These are phyloP conservation scores for Raja brachyura DNA, from an alignment of 2,113 vertebrate species.

Conservation along the genomic window DNA sequence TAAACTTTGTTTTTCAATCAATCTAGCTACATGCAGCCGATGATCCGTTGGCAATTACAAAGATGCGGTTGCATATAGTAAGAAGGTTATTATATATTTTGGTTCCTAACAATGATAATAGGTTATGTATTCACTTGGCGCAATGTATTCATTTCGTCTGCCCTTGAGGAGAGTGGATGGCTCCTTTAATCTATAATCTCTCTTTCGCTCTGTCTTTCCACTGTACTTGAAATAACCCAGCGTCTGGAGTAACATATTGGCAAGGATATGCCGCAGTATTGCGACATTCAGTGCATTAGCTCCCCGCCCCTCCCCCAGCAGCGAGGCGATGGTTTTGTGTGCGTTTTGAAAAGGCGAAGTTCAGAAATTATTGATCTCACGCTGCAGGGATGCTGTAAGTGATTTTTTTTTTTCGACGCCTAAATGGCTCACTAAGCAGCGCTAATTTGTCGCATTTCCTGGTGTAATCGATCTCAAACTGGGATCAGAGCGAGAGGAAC, in stretches of 20 bases:
- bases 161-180: neutral
- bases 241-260: slow-evolving; percentile 33
- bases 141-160: neutral
- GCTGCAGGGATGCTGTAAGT: slow-evolving; percentile 62
- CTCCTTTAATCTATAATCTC: neutral
- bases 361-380: slow-evolving; percentile 59
- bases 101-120: neutral
- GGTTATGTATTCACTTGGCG: neutral
- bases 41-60: neutral
- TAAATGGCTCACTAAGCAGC: slow-evolving; percentile 70
- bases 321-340: slow-evolving; percentile 51
- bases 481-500: slow-evolving; percentile 30
- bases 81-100: neutral
- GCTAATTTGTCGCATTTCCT: slow-evolving; percentile 65
- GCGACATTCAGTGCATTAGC: slow-evolving; percentile 37
- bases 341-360: slow-evolving; percentile 41
- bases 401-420: slow-evolving; percentile 63
- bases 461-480: slow-evolving; percentile 68
- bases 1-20: neutral
- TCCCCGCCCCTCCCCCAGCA: slow-evolving; percentile 56
- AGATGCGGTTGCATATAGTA: neutral
- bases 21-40: neutral
- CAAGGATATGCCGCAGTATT: neutral
- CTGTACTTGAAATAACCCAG: neutral
- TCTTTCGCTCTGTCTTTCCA: neutral